Conservation (phyloP, 2,113 vertebrate species). For the Nasalis larvatus region DNA sequence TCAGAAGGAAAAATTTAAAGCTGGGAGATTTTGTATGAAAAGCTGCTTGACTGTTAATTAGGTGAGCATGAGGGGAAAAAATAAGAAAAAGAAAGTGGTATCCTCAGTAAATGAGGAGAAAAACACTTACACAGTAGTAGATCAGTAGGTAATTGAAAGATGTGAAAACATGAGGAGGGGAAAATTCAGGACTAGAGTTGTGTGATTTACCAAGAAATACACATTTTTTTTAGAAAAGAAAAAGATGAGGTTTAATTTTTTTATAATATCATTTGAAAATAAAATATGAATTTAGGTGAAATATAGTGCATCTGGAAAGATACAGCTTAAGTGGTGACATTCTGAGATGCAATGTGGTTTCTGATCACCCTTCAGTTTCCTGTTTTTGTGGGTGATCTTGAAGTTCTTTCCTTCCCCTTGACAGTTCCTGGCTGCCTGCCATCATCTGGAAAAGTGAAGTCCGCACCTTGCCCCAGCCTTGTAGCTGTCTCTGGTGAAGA, state of each 20-base stretch:
- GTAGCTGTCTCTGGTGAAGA: background rate
- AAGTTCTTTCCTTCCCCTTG: background rate
- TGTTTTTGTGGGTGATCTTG: slow-evolving; percentile 20
- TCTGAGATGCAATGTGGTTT: background rate
- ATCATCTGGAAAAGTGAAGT: background rate
- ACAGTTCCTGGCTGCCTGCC: background rate
- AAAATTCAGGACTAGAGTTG: slow-evolving; percentile 37
- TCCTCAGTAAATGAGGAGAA: slow-evolving; percentile 61
- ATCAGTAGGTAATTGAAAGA: slow-evolving; percentile 67
- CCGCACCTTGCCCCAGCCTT: background rate
- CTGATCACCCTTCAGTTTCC: background rate
- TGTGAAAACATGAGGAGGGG: slow-evolving; percentile 52
- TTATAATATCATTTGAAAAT: slow-evolving; percentile 5
- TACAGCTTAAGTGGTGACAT: background rate
- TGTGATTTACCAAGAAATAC: slow-evolving; percentile 39
- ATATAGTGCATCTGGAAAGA: background rate
- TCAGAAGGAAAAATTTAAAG: slow-evolving; percentile 63
- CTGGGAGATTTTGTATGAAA: slow-evolving; percentile 57
- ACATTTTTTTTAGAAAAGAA: slow-evolving; percentile 10
- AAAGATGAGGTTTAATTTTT: slow-evolving; percentile 50
- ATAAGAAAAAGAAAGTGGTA: slow-evolving; percentile 13
- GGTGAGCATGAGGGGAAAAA: slow-evolving; percentile 25
- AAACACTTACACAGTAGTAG: slow-evolving; percentile 61
- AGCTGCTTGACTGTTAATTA: slow-evolving; percentile 72
- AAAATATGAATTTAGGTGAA: slow-evolving; percentile 25